phyloP scores from a whole-genome alignment of 2,113 vertebrate genomes.

The Peromyscus polionotus region DNA sequence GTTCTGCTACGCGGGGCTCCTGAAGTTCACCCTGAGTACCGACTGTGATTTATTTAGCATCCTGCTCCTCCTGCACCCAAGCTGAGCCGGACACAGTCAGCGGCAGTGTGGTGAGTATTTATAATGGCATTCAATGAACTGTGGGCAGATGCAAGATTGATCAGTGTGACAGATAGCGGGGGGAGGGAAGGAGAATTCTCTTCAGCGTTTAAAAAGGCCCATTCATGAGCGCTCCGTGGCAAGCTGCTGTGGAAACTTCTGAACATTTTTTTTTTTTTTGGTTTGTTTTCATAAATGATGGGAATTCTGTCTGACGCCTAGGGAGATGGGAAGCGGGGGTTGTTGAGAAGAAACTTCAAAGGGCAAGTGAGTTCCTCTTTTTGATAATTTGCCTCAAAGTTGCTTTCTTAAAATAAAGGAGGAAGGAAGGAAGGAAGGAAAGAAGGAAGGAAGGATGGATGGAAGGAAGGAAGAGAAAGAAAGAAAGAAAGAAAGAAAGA shows the following conservation, averaged over 20 bases:
- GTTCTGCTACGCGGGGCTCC: neutral
- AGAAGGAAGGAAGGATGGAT: neutral
- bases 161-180: neutral
- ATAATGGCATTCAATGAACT: constrained; percentile 16
- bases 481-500: neutral
- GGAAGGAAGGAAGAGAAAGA: too few species aligned
- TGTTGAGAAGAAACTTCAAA: constrained; percentile 54
- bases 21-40: constrained; percentile 2
- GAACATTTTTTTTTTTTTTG: constrained; percentile 7
- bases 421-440: neutral
- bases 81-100: neutral
- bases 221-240: constrained; percentile 35
- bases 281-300: constrained; percentile 56
- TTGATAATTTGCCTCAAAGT: constrained; percentile 56
- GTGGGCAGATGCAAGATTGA: constrained; percentile 57
- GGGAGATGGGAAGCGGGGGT: constrained; percentile 40
- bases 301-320: constrained; percentile 40
- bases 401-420: constrained; percentile 20
- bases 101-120: neutral
- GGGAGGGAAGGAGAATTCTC: neutral
- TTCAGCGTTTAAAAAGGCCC: constrained; percentile 40
- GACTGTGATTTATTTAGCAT: neutral
- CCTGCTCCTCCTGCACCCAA: neutral
- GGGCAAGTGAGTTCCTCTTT: constrained; percentile 44
- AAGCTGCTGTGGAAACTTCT: constrained; percentile 62